phyloP scores from a whole-genome alignment of 1,140 invertebrate species.

The Helicoverpa armigera region DNA sequence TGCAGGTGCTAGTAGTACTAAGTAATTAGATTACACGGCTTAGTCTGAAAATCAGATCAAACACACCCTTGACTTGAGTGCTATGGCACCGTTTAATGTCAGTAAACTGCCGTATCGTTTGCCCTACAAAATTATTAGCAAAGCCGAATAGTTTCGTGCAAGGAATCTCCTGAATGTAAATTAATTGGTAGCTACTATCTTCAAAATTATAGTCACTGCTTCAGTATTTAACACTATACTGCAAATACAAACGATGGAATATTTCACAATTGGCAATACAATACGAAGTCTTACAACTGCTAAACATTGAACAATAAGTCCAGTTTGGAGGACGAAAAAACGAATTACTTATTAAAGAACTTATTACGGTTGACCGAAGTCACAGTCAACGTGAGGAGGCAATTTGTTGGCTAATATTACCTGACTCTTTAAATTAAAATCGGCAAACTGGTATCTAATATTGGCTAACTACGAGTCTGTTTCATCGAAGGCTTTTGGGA shows the following conservation, averaged over 20 bases:
- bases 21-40: background rate
- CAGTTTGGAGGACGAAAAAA: constrained; percentile 30
- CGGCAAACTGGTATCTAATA: background rate
- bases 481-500: no score
- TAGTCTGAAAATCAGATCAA: background rate
- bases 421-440: background rate
- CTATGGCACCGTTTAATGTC: background rate
- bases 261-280: no score
- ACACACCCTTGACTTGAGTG: background rate
- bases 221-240: no score
- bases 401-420: constrained; percentile 12
- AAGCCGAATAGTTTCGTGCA: no score
- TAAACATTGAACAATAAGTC: constrained; percentile 41
- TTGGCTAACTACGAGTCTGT: background rate
- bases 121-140: no score
- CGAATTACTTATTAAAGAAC: constrained; percentile 13
- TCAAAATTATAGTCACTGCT: no score
- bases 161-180: no score
- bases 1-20: background rate
- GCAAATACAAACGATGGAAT: no score
- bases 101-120: no score
- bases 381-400: background rate
- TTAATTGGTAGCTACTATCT: no score
- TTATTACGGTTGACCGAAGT: constrained; percentile 15
- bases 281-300: constrained; percentile 15